Evolutionary conservation across 1,140 invertebrate species (phyloP), one percentile per base, ranked within the genome.

Genomic region (Tetramorium simillimum): DNA sequence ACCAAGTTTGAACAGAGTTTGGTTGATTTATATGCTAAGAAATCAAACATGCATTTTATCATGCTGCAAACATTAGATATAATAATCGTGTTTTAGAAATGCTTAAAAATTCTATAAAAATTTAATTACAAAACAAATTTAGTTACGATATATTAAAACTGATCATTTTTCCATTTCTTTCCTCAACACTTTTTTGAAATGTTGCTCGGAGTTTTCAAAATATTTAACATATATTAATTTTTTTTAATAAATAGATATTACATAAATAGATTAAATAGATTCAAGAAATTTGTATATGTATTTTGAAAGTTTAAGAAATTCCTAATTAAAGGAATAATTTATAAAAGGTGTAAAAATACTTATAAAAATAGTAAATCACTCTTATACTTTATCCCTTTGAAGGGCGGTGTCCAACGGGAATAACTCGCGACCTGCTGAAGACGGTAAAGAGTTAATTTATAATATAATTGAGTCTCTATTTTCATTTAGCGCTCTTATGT

Each of bases 361-460:
- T 67, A 33, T 40, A 14, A 33, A 78, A 49, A 51, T 78, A 65
- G 51, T 65, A 28, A 33, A 16, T 65, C 5, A 67, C 16, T 51
- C 0, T 49, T 51, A 76, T 28, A 43, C 0, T 43, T 43, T 7
- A 65, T 37, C 4, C 18, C 18, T 37, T 33, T 12, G 18, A 51
- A 67, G 76, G 76, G 60, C 60, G 60, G 76, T 67, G 43, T 60
- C 60, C 76, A 14, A 28, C 14, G 14, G 60, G 33, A 33, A 80
- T n/a, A 58, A 43, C 12, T 53, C n/a, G 43, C 43, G 28, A 80
- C 51, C n/a, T 49, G 43, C 14, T 51, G 3, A 78, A 77, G 40
- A 16, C 28, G 9, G 60, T 28, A 14, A 37, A 69, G 43, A 80
- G 2, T 80, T 53, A 67, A 80, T 81, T 58, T 43, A n/a, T 43